Evolutionary conservation across 1,140 invertebrate genomes (phyloP).

Genomic region (Drosophila lacteicornis): DNA sequence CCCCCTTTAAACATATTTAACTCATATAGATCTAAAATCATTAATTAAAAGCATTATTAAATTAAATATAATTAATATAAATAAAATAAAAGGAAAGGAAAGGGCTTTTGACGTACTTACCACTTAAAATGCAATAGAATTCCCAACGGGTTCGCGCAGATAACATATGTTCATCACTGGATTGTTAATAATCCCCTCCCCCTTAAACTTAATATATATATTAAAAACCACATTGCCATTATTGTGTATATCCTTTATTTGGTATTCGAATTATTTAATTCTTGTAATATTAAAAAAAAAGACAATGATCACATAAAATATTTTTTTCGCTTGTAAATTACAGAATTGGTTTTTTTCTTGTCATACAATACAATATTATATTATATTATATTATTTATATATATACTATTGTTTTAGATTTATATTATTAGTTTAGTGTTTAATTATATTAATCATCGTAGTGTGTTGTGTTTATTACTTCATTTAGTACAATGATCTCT

Average conservation of each 20-base stretch:
- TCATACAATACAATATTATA: constrained; percentile 76
- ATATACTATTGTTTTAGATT: constrained; percentile 41
- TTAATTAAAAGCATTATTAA: not conserved
- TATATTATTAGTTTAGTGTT: constrained; percentile 60
- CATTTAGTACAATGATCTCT: constrained; percentile 56
- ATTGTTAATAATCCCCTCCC: too few species aligned
- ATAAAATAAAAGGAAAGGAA: too few species aligned
- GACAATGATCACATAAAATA: constrained; percentile 83
- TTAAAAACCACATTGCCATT: constrained; percentile 15
- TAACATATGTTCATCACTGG: too few species aligned
- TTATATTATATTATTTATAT: constrained; percentile 64
- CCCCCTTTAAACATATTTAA: not conserved
- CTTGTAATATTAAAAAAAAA: constrained; percentile 82
- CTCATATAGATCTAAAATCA: too few species aligned
- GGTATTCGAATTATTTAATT: constrained; percentile 81
- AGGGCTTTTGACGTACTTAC: too few species aligned
- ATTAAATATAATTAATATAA: not conserved
- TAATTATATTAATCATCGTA: constrained; percentile 56
- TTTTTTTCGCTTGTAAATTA: constrained; percentile 75
- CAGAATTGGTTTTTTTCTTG: constrained; percentile 70
- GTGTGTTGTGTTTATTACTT: constrained; percentile 27
- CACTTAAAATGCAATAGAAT: too few species aligned
- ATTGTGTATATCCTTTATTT: constrained; percentile 76
- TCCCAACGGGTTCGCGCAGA: too few species aligned
- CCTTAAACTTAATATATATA: not conserved